phyloP scores from a whole-genome alignment of 2,888 invertebrate species.

The Lymantria monacha region DNA sequence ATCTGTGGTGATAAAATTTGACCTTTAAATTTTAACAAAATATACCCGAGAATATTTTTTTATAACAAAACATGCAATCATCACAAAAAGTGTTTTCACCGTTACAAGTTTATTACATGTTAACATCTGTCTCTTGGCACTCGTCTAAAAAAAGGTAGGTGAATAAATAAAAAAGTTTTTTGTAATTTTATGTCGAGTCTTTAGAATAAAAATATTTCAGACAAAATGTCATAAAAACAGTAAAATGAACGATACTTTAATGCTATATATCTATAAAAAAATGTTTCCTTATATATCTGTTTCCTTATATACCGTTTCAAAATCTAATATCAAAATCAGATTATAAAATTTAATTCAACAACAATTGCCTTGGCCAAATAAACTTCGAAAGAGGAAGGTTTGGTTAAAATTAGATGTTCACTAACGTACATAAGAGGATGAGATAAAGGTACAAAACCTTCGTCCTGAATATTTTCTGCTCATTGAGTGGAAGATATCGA shows the following conservation, averaged over 20 bases:
- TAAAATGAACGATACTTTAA: constrained; percentile 2
- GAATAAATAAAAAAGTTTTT: constrained; percentile 26
- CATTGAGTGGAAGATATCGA: constrained; percentile 34
- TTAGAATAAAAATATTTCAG: constrained; percentile 13
- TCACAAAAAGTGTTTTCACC: constrained; percentile 14
- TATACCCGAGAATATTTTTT: not conserved
- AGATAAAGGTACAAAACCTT: constrained; percentile 1
- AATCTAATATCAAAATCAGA: not conserved
- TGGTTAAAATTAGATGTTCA: constrained; percentile 9
- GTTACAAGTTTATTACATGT: constrained; percentile 19
- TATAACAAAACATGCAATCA: not conserved
- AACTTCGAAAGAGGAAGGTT: constrained; percentile 1
- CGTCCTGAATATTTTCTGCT: constrained; percentile 19
- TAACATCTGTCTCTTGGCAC: constrained; percentile 20
- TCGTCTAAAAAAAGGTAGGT: constrained; percentile 10
- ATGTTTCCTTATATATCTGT: not conserved
- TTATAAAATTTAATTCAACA: not conserved
- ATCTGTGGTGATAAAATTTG: no score
- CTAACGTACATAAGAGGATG: constrained; percentile 1
- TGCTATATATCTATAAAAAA: not conserved
- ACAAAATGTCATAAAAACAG: constrained; percentile 8
- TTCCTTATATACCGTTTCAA: not conserved
- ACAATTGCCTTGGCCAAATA: constrained; percentile 3
- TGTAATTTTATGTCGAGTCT: constrained; percentile 15
- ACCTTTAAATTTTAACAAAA: no score